A percentile compares a stretch with the other conserved stretches of the same genome.
Conservation (phyloP, 2,797 vertebrate species). For the Moxostoma hubbsi region DNA sequence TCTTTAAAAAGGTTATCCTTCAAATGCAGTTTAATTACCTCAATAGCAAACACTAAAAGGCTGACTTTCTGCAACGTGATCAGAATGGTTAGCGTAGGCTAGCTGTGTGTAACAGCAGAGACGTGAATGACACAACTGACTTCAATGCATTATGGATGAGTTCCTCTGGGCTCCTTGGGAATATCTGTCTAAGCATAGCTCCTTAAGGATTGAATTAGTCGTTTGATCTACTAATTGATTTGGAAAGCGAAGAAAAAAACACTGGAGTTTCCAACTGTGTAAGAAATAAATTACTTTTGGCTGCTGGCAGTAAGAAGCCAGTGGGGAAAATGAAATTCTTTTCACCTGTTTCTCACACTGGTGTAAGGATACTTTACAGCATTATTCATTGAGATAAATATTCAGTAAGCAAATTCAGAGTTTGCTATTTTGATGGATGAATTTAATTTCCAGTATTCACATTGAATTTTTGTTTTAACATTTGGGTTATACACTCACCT, state of each 20-base stretch:
- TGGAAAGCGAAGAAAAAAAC: conserved; percentile 69
- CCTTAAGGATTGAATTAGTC: conserved; percentile 75
- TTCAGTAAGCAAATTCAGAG: too few species aligned
- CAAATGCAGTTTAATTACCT: conserved; percentile 75
- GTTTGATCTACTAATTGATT: conserved; percentile 76
- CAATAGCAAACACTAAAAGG: conserved; percentile 58
- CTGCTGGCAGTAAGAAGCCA: conserved; percentile 59
- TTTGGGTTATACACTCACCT: conserved; percentile 25
- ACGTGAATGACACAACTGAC: conserved; percentile 66
- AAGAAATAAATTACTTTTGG: conserved; percentile 66
- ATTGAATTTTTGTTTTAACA: neutral
- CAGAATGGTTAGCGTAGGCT: conserved; percentile 54
- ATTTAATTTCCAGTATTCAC: conserved; percentile 24
- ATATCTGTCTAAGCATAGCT: conserved; percentile 65
- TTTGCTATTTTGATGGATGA: conserved; percentile 42
- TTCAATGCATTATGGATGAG: conserved; percentile 73
- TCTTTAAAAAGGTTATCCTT: conserved; percentile 65
- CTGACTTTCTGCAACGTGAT: conserved; percentile 61
- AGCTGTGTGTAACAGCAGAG: conserved; percentile 59
- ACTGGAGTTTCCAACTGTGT: conserved; percentile 63
- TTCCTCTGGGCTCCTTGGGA: conserved; percentile 66
- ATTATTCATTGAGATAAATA: conserved; percentile 36
- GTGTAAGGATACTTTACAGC: conserved; percentile 9
- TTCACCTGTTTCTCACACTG: conserved; percentile 36
- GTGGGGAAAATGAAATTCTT: conserved; percentile 53